Base-by-base conservation (phyloP, 2,888 invertebrate genomes). In the Apodemia hepburni region DNA sequence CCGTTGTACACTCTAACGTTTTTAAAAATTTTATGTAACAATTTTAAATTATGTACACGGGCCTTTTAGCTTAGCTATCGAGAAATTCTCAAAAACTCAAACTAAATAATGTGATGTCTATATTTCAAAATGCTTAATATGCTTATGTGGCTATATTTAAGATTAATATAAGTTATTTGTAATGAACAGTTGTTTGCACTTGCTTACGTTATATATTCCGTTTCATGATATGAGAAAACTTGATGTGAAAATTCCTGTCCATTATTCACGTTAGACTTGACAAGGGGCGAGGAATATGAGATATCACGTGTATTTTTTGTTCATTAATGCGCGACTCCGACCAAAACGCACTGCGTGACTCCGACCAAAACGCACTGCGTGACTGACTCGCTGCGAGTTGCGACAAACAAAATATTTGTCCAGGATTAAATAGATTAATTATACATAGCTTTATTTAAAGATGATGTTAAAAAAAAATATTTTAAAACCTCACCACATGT, bases 81-180 rank as follows among this genome's bases (percentile, higher is more conserved):
- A 77, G 73, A 65, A 85, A 87, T 88, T 87, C 85, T 85, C 85
- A 82, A 77, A 38, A 64, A 75, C 73, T 64, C 70, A 64, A 69
- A 66, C 65, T 71, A 71, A 71, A 73, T 70, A 76, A 70, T 79
- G 81, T 81, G 82, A 84, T 81, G 81, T 78, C 73, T 72, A 67
- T 64, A 73, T 79, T 80, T 77, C 76, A 73, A 82, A 33, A 82
- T 77, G 89, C 88, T 89, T 87, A 79, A 71, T 73, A 77, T 80
- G 88, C 89, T 88, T 89, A 79, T 73, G 82, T 87, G 87, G 87
- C 85, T 85, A 81, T 72, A 75, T 67, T 83, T 85, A 85, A 75
- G 66, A 61, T 85, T 86, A 80, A 67, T 71, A 68, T 89, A 89
- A 86, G 87, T 81, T 83, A 77, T 86, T 81, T 76, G 73, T 78